Evolutionary conservation across 1,140 invertebrate genomes (phyloP).

Genomic region (Dreissena polymorpha): DNA sequence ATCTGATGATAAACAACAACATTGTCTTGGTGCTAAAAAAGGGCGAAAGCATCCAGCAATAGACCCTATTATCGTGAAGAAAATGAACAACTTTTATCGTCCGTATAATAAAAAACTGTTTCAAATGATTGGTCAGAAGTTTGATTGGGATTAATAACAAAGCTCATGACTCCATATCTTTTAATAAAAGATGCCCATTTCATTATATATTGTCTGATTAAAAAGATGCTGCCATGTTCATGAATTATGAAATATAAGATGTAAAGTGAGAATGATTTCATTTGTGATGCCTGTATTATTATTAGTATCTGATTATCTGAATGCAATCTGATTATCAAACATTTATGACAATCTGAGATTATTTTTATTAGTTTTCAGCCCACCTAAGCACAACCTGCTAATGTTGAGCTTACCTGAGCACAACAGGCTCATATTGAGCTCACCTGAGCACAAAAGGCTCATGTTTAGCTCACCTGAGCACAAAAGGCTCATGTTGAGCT

Average conservation of each 20-base stretch:
- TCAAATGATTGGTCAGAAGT: constrained; percentile 71
- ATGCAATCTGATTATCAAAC: no score
- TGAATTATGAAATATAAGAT: background rate
- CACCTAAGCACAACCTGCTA: constrained; percentile 37
- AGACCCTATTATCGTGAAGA: constrained; percentile 85
- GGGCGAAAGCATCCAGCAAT: constrained; percentile 94
- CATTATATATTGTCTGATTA: background rate
- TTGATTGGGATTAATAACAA: constrained; percentile 70
- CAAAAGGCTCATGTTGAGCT: no score
- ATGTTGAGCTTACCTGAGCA: no score
- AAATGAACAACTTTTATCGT: constrained; percentile 92
- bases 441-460: no score
- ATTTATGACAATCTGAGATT: no score
- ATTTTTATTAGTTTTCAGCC: constrained; percentile 8
- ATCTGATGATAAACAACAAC: constrained; percentile 59
- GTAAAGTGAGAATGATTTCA: no score
- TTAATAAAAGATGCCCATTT: no score
- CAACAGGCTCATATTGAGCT: no score
- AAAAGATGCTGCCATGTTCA: background rate
- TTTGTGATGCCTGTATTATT: no score
- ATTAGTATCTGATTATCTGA: no score
- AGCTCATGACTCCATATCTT: no score
- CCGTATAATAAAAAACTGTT: constrained; percentile 87
- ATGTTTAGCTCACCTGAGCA: no score
- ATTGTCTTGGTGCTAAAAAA: constrained; percentile 94